Evolutionary conservation across 2,113 vertebrate species (phyloP).

Genomic region (Perca flavescens): DNA sequence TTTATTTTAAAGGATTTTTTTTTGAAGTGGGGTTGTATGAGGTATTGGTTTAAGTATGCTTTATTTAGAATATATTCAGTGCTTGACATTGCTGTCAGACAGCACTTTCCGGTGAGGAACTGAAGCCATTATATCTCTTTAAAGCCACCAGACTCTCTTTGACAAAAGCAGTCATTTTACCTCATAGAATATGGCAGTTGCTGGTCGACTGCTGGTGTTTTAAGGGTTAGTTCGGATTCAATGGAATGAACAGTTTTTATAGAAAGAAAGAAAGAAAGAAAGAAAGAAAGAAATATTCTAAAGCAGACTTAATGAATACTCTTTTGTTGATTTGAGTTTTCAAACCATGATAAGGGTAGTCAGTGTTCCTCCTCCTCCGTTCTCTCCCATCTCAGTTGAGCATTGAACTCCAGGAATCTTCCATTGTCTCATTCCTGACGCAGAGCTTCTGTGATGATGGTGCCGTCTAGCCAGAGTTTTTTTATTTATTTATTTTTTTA

Average conservation of each 20-base stretch:
- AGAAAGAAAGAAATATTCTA: background rate
- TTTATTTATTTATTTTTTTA: conserved; percentile 33
- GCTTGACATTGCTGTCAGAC: too few species aligned
- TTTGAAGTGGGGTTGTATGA: too few species aligned
- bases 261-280: background rate
- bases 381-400: conserved; percentile 29
- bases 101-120: too few species aligned
- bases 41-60: too few species aligned
- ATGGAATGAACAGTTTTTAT: background rate
- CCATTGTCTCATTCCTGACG: conserved; percentile 77
- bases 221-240: too few species aligned
- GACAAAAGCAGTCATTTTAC: too few species aligned
- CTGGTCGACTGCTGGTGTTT: too few species aligned
- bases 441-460: conserved; percentile 52
- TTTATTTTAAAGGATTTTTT: too few species aligned
- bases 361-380: conserved; percentile 23
- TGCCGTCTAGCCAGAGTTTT: conserved; percentile 60
- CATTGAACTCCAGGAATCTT: conserved; percentile 71
- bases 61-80: too few species aligned
- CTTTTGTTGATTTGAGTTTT: background rate
- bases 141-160: too few species aligned
- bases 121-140: too few species aligned
- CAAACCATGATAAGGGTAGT: background rate
- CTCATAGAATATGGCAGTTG: too few species aligned
- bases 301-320: background rate